A percentile compares a stretch with the other conserved stretches of the same genome.
Conservation (phyloP, 2,113 vertebrate species). For the Sinocyclocheilus anophthalmus region DNA sequence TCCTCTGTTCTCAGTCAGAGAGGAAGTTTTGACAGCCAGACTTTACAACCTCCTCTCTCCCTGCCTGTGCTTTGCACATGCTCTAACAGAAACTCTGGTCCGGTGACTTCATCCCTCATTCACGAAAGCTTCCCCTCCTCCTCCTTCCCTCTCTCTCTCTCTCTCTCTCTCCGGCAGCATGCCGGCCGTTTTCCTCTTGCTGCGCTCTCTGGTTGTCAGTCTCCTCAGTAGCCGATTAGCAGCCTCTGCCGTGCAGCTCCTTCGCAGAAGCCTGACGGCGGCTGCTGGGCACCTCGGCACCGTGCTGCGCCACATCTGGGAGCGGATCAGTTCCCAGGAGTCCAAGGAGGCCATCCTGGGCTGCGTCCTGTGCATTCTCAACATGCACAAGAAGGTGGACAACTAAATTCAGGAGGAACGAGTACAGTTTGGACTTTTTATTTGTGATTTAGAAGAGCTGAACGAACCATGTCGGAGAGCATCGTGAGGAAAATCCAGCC, state of each 20-base stretch:
- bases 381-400: conserved; percentile 83
- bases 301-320: conserved; percentile 80
- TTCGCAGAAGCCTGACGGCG: conserved; percentile 78
- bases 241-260: conserved; percentile 71
- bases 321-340: conserved; percentile 81
- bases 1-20: conserved; percentile 68
- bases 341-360: conserved; percentile 83
- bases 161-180: conserved; percentile 74
- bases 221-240: conserved; percentile 79
- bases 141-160: conserved; percentile 31
- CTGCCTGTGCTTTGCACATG: conserved; percentile 57
- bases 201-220: conserved; percentile 80
- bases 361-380: conserved; percentile 88
- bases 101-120: conserved; percentile 60
- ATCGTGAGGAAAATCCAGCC: too few species aligned
- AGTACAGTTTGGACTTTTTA: neutral
- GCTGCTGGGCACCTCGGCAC: conserved; percentile 79
- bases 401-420: conserved; percentile 56
- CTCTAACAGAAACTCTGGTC: conserved; percentile 58
- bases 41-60: conserved; percentile 64
- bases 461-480: too few species aligned
- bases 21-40: conserved; percentile 78
- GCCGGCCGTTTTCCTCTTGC: conserved; percentile 83
- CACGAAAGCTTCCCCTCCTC: conserved; percentile 35
- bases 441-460: too few species aligned